Evolutionary conservation across 2,797 vertebrate species (phyloP).

Genomic region (Gobio occitaniae): DNA sequence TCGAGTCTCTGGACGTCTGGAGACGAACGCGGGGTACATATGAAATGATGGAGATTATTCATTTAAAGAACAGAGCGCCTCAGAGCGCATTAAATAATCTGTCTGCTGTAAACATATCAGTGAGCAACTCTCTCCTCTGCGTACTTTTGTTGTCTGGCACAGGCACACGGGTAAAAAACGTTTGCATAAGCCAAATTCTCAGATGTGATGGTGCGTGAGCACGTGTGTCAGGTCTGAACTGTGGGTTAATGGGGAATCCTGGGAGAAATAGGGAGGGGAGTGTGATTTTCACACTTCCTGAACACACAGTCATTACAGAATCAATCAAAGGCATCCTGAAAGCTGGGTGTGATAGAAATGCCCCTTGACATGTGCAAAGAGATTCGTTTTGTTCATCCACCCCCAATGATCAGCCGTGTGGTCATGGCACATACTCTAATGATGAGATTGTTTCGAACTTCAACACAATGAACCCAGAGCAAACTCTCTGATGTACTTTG

Average conservation of each 20-base stretch:
- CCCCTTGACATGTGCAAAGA: constrained; percentile 81
- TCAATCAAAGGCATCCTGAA: constrained; percentile 67
- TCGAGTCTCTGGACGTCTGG: constrained; percentile 46
- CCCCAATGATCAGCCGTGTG: not conserved
- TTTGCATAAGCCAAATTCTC: not conserved
- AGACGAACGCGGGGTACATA: constrained; percentile 8
- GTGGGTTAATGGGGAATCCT: constrained; percentile 55
- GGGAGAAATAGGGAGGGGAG: constrained; percentile 45
- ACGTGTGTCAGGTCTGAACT: constrained; percentile 28
- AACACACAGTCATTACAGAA: constrained; percentile 73
- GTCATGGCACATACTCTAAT: too few relatives aligned
- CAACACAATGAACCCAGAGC: not conserved
- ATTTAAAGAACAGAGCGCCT: constrained; percentile 26
- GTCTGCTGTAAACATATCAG: not conserved
- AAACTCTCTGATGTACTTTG: too few relatives aligned
- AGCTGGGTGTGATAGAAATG: constrained; percentile 79
- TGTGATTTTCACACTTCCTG: constrained; percentile 65
- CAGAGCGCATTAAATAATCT: not conserved
- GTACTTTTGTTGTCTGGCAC: not conserved
- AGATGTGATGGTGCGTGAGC: not conserved
- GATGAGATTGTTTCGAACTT: not conserved
- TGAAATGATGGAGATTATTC: not conserved
- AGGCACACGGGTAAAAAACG: too few relatives aligned
- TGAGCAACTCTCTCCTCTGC: not conserved
- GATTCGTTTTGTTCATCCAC: constrained; percentile 65